Evolutionary conservation across 1,140 invertebrate genomes (phyloP).

Genomic region (Zaprionus kolodkinae): DNA sequence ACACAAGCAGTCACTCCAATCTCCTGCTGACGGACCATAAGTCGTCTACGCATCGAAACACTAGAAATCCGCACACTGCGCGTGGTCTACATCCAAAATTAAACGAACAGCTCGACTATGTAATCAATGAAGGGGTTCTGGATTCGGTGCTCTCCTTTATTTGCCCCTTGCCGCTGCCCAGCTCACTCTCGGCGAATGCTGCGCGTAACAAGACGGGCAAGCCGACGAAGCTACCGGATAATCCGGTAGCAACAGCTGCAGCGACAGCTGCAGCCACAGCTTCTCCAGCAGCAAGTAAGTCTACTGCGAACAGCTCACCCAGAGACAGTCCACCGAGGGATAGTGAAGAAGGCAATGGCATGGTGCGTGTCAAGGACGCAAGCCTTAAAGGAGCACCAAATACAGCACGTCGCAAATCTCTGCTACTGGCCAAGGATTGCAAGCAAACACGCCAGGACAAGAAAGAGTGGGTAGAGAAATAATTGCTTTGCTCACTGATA

Average conservation of each 20-base stretch:
- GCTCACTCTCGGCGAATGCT: conserved; percentile 15
- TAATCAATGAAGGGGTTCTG: conserved; percentile 90
- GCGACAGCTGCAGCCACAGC: conserved; percentile 14
- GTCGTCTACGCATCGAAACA: conserved; percentile 18
- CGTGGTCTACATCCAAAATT: conserved; percentile 71
- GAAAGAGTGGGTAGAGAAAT: conserved; percentile 56
- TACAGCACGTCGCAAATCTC: conserved; percentile 54
- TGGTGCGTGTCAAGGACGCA: conserved; percentile 66
- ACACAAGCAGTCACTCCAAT: conserved; percentile 25
- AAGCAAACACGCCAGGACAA: conserved; percentile 68
- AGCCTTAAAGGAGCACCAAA: conserved; percentile 14
- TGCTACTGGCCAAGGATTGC: conserved; percentile 65
- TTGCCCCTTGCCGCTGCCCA: conserved; percentile 69
- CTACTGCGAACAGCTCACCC: conserved; percentile 11
- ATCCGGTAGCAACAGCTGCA: conserved; percentile 19
- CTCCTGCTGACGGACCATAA: conserved; percentile 38
- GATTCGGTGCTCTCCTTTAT: conserved; percentile 91
- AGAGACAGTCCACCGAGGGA: conserved; percentile 22
- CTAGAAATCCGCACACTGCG: conserved; percentile 36
- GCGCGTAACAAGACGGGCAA: conserved; percentile 41
- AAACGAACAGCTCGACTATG: conserved; percentile 84
- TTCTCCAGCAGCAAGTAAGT: background rate
- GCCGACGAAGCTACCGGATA: conserved; percentile 25
- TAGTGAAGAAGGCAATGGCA: conserved; percentile 33
- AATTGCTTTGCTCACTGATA: no score